These are phyloP conservation scores for Campoplex capitator DNA, from an alignment of 2,888 invertebrate genomes.

Conservation along the genomic window DNA sequence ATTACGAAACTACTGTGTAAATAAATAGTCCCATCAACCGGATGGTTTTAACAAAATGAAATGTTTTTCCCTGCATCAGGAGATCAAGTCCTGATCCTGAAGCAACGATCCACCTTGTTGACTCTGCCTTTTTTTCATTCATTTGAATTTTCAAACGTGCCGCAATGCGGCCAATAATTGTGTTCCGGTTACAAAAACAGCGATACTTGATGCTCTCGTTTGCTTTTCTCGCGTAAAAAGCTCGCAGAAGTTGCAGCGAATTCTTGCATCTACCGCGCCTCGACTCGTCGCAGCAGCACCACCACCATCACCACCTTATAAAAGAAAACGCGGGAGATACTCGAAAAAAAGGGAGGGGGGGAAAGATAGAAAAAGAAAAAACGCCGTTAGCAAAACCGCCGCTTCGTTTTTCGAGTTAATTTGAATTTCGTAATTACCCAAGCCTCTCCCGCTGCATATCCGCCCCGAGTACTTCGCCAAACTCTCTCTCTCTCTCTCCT, in stretches of 20 bases:
- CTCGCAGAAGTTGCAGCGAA: constrained; percentile 52
- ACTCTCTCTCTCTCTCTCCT: not conserved
- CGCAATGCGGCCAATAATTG: constrained; percentile 11
- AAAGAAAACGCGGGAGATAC: constrained; percentile 78
- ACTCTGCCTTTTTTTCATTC: not conserved
- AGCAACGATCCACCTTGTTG: not conserved
- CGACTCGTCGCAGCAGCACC: constrained; percentile 39
- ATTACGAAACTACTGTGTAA: not conserved
- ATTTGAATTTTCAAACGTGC: not conserved
- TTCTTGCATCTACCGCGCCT: constrained; percentile 52
- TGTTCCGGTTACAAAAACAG: not conserved
- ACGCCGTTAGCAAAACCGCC: constrained; percentile 75
- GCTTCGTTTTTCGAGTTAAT: constrained; percentile 84
- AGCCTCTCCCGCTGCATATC: constrained; percentile 73
- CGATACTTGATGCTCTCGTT: constrained; percentile 14
- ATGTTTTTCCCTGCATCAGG: not conserved
- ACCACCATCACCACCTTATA: constrained; percentile 18
- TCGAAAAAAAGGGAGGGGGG: constrained; percentile 75
- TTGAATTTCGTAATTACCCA: constrained; percentile 84
- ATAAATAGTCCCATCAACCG: not conserved
- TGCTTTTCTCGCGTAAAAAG: constrained; percentile 42
- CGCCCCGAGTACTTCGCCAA: constrained; percentile 39
- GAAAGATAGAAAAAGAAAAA: constrained; percentile 42
- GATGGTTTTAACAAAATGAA: not conserved
- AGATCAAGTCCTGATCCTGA: not conserved